Conservation (phyloP, 2,113 vertebrate species). For the Himantopus leucocephalus region DNA sequence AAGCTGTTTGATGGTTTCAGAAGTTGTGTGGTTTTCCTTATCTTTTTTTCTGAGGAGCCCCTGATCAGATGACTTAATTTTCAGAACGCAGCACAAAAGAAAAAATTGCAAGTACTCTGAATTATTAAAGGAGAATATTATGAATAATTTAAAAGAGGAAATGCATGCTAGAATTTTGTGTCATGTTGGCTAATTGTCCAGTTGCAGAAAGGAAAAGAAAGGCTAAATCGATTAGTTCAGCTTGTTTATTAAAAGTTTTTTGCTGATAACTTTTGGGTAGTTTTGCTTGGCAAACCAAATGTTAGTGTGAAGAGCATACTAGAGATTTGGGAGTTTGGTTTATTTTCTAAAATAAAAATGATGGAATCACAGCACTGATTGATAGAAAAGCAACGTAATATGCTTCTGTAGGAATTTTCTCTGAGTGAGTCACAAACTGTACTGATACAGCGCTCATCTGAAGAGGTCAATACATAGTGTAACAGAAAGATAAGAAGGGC, state of each 20-base stretch:
- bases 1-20: background rate
- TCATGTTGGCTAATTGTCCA: conserved; percentile 7
- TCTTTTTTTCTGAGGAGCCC: background rate
- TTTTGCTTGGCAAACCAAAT: background rate
- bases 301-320: background rate
- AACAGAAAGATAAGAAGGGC: background rate
- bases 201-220: background rate
- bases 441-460: background rate
- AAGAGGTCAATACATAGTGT: background rate
- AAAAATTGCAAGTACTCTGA: conserved; percentile 6
- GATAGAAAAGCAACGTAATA: background rate
- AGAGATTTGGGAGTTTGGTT: background rate
- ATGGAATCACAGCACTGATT: background rate
- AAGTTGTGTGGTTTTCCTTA: conserved; percentile 18
- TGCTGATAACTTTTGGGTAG: background rate
- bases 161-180: background rate
- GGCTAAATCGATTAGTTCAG: background rate
- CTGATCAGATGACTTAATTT: conserved; percentile 32
- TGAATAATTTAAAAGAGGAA: conserved; percentile 3
- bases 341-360: background rate
- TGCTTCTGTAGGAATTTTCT: background rate
- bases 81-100: background rate
- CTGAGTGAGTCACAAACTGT: background rate
- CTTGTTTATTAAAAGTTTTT: background rate
- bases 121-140: conserved; percentile 15